Evolutionary conservation across 2,888 invertebrate species (phyloP), one percentile per base, ranked within the genome.

Genomic region (Myopa testacea): DNA sequence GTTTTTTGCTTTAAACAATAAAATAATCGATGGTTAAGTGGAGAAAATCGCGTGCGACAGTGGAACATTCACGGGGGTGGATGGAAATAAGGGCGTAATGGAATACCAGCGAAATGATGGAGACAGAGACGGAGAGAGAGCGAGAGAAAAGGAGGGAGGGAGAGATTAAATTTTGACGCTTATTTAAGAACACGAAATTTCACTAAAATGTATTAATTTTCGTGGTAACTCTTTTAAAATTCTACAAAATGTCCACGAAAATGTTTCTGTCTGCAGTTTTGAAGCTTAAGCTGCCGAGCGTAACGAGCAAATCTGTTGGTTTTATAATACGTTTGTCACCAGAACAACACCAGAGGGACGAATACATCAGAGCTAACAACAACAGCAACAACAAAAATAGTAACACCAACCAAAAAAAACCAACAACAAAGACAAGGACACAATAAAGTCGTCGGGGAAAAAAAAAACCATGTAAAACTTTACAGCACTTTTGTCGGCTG

Each of bases 401-500:
- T 5, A 45, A 45, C 45, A 45, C 6, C 45, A 6, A 1, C 10
- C 7, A 45, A 45, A 8, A 8, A 45, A 8, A 6, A 45, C 45
- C 45, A 45, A 45, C 45, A 45, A 45, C 45, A 45, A 45, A 45
- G 45, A 45, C 45, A 45, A 45, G 45, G 45, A 45, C 7, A 45
- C 6, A 45, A 45, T 45, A 45, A 3, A 45, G 10, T 45, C 45
- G 3, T 45, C 45, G 10, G 6, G 8, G 40, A 40, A 40, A 8
- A 40, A 10, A 45, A 6, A 45, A 45, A 45, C 45, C 6, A 45
- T 45, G 45, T 45, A 40, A n/a, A 62, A 62, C 4, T 62, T 62
- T 62, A 62, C 62, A 62, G 12, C 62, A 62, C 62, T 62, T 45
- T 62, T 62, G 62, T 62, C 62, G 62, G 34, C 62, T 62, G 62